Conservation (phyloP, 2,888 invertebrate species). For the Parnassius apollo region DNA sequence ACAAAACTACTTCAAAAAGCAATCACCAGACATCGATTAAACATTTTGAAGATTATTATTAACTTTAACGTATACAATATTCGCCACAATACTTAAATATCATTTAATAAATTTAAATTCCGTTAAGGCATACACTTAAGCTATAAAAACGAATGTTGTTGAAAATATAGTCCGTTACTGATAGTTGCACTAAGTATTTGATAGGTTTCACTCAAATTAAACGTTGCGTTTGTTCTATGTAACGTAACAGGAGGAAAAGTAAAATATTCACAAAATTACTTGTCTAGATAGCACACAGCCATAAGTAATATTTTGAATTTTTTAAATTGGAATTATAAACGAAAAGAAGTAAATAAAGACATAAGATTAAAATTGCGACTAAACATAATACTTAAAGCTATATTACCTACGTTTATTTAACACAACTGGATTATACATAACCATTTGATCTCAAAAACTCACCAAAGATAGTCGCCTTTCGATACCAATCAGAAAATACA, state of each 20-base stretch:
- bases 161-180: background rate
- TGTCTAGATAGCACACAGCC: too few species aligned
- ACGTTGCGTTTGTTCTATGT: background rate
- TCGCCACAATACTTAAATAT: background rate
- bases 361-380: too few species aligned
- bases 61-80: background rate
- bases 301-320: too few species aligned
- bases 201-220: slow-evolving; percentile 24
- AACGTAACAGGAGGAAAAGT: background rate
- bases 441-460: background rate
- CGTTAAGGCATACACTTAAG: background rate
- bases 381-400: too few species aligned
- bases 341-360: too few species aligned
- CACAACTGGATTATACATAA: background rate
- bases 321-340: too few species aligned
- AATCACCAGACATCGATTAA: slow-evolving; percentile 19
- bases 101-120: background rate
- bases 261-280: too few species aligned
- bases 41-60: slow-evolving; percentile 5
- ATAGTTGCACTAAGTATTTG: slow-evolving; percentile 53
- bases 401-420: background rate
- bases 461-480: too few species aligned
- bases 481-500: too few species aligned
- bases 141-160: slow-evolving; percentile 37
- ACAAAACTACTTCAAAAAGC: slow-evolving; percentile 7